Conservation (phyloP, 1,140 invertebrate genomes). For the Dendroctonus valens region DNA sequence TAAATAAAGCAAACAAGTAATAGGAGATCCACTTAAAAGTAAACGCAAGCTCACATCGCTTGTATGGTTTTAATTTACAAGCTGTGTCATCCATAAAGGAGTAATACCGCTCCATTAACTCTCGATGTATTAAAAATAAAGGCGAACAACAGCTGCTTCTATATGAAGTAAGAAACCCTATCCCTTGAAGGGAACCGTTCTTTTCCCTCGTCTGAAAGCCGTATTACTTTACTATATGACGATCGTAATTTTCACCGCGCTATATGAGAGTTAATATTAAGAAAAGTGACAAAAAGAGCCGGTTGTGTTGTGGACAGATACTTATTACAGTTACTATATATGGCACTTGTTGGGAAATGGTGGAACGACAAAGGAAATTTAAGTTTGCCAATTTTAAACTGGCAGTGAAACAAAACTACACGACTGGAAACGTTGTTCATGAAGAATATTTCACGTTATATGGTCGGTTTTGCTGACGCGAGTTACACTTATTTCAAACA, state of each 20-base stretch:
- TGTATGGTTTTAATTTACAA: constrained; percentile 4
- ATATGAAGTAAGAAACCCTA: constrained; percentile 20
- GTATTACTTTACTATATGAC: constrained; percentile 38
- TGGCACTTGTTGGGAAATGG: constrained; percentile 36
- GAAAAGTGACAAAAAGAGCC: constrained; percentile 39
- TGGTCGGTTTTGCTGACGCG: constrained; percentile 10
- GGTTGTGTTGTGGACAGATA: constrained; percentile 35
- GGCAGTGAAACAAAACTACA: constrained; percentile 23
- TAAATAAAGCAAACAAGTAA: too few relatives aligned
- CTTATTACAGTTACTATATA: constrained; percentile 36
- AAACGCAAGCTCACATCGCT: too few relatives aligned
- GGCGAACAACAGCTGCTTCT: constrained; percentile 1
- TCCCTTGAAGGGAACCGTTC: constrained; percentile 7
- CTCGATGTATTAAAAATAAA: constrained; percentile 23
- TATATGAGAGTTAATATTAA: constrained; percentile 39
- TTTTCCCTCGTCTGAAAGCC: constrained; percentile 28
- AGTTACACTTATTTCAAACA: too few relatives aligned
- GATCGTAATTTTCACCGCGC: constrained; percentile 36
- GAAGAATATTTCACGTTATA: constrained; percentile 4
- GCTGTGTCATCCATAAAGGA: constrained; percentile 5
- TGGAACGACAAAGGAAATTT: constrained; percentile 20
- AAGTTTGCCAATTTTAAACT: constrained; percentile 32
- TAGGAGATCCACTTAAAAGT: too few relatives aligned
- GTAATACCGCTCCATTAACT: constrained; percentile 19
- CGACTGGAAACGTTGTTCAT: constrained; percentile 15